These are phyloP conservation scores for Carlito syrichta DNA, from an alignment of 2,113 vertebrate species.

Conservation along the genomic window DNA sequence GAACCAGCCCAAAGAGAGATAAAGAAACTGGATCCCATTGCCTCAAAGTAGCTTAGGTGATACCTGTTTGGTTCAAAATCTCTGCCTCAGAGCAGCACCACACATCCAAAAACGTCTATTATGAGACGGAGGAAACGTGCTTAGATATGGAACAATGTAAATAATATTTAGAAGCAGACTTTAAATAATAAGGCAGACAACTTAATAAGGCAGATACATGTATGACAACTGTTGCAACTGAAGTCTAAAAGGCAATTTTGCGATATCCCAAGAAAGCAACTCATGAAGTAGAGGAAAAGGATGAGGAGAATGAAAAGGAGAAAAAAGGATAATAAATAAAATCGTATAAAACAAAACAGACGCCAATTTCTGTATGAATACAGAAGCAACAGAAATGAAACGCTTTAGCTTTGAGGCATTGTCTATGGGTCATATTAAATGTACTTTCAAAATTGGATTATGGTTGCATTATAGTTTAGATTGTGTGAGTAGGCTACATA, in stretches of 20 bases:
- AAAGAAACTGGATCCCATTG: background rate
- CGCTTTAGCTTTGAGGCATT: background rate
- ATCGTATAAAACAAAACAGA: background rate
- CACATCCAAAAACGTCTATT: background rate
- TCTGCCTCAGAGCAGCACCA: background rate
- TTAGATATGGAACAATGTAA: background rate
- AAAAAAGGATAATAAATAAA: background rate
- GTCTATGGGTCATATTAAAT: background rate
- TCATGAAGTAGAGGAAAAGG: background rate
- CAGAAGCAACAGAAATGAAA: background rate
- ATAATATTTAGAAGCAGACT: background rate
- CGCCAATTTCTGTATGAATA: background rate
- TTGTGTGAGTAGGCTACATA: background rate
- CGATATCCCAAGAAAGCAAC: background rate
- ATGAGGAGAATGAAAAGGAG: background rate
- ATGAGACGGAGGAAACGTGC: background rate
- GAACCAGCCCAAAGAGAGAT: background rate
- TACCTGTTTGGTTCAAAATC: background rate
- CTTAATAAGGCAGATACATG: background rate
- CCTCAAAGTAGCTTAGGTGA: background rate
- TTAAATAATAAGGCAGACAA: background rate
- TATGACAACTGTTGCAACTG: background rate
- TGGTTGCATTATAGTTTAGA: background rate
- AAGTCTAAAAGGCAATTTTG: constrained; percentile 18
- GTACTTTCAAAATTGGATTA: background rate